Evolutionary conservation across 1,140 invertebrate genomes (phyloP).

Genomic region (Eriosoma lanigerum): DNA sequence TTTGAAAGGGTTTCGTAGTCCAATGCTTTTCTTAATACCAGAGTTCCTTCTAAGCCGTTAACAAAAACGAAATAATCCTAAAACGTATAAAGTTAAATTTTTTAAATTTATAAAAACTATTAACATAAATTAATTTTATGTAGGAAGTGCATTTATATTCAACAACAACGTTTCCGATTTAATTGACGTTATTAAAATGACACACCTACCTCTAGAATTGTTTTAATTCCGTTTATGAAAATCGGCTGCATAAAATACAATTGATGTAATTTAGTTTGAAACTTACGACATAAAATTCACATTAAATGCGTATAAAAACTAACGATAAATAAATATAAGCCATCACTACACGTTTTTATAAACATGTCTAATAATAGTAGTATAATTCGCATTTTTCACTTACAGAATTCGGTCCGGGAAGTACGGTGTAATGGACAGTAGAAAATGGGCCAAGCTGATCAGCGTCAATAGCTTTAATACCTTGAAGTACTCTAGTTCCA

Average conservation of each 20-base stretch:
- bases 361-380: not conserved
- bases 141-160: no score
- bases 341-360: no score
- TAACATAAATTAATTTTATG: no score
- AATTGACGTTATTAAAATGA: no score
- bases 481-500: conserved; percentile 76
- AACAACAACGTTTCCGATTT: no score
- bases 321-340: no score
- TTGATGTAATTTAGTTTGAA: not conserved
- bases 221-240: conserved; percentile 45
- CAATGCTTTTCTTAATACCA: conserved; percentile 76
- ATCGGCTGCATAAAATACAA: conserved; percentile 52
- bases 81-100: conserved; percentile 45
- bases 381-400: conserved; percentile 57
- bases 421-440: conserved; percentile 81
- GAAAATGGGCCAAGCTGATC: conserved; percentile 89
- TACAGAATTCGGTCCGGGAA: conserved; percentile 75
- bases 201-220: conserved; percentile 27
- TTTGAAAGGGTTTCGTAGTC: conserved; percentile 81
- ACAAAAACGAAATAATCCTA: conserved; percentile 80
- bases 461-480: conserved; percentile 75
- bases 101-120: no score
- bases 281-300: not conserved
- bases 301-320: no score
- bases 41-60: conserved; percentile 81